Conservation (phyloP, 92 coral and sea anemone genomes). For the Actinernus sp. region DNA sequence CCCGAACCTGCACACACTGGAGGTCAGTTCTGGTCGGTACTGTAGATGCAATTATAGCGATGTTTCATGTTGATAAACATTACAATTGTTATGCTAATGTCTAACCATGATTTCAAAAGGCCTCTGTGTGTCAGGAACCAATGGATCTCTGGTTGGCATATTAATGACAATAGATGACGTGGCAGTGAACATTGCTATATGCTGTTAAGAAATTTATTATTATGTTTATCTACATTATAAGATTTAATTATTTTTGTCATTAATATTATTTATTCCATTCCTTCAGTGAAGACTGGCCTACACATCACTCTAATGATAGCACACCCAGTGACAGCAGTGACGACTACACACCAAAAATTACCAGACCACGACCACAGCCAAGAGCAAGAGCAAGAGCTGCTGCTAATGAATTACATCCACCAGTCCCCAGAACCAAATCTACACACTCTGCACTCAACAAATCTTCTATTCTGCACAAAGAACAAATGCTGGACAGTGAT, state of each 20-base stretch:
- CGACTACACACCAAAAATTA: conserved; percentile 73
- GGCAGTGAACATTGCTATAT: no score
- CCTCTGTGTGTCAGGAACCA: no score
- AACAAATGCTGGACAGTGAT: conserved; percentile 33
- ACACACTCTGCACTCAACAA: conserved; percentile 30
- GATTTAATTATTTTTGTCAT: not conserved
- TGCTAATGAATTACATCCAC: conserved; percentile 45
- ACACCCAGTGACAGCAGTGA: conserved; percentile 94
- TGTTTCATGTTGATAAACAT: no score
- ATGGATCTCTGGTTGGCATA: no score
- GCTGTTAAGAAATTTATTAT: no score
- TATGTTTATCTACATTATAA: not conserved
- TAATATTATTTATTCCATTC: not conserved
- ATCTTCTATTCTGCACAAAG: conserved; percentile 14
- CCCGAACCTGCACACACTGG: no score
- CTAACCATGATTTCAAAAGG: no score
- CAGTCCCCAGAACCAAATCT: conserved; percentile 16
- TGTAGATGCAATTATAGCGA: no score
- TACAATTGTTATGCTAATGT: no score
- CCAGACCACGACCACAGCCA: conserved; percentile 87
- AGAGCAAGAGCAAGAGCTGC: conserved; percentile 87
- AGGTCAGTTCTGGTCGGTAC: no score
- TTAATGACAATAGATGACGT: no score
- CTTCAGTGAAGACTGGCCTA: conserved; percentile 93
- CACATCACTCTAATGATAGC: conserved; percentile 34